Percentiles rank a stretch among this genome's conserved stretches.
Evolutionary conservation across 1,140 invertebrate species (phyloP).

Genomic region (Orius insidiosus): DNA sequence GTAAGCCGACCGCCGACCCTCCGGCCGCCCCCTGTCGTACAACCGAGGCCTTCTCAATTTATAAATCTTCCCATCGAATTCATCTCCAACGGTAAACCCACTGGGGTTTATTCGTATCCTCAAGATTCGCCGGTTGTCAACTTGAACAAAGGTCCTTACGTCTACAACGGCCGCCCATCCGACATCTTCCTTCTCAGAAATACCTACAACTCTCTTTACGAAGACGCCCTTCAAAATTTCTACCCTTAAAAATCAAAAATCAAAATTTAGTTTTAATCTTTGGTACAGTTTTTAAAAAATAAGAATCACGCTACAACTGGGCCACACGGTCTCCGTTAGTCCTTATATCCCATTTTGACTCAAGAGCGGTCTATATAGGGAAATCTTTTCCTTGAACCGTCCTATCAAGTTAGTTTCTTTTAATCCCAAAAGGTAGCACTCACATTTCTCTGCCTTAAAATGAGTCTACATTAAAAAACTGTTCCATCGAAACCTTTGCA

Average conservation of each 20-base stretch:
- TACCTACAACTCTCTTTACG: conserved; percentile 46
- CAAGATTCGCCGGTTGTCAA: conserved; percentile 26
- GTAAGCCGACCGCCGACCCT: conserved; percentile 46
- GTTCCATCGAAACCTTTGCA: no score
- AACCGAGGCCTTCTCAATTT: conserved; percentile 25
- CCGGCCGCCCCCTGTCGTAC: conserved; percentile 26
- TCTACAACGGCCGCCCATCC: conserved; percentile 60
- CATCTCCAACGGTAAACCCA: conserved; percentile 47
- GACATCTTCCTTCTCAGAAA: conserved; percentile 52
- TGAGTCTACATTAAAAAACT: no score
- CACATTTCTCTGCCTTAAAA: no score
- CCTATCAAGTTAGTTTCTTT: no score
- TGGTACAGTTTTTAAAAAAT: no score
- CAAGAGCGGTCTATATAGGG: no score
- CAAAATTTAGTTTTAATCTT: no score
- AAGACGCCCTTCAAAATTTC: conserved; percentile 28
- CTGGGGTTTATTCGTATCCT: conserved; percentile 41
- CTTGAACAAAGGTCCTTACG: conserved; percentile 49
- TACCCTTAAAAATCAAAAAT: conserved; percentile 20
- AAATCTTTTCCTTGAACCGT: no score
- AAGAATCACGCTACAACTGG: no score
- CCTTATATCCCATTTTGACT: no score
- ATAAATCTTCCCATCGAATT: conserved; percentile 59
- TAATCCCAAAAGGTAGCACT: no score
- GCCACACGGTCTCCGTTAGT: no score